phyloP scores from a whole-genome alignment of 2,113 vertebrate species.

The Albula goreensis region DNA sequence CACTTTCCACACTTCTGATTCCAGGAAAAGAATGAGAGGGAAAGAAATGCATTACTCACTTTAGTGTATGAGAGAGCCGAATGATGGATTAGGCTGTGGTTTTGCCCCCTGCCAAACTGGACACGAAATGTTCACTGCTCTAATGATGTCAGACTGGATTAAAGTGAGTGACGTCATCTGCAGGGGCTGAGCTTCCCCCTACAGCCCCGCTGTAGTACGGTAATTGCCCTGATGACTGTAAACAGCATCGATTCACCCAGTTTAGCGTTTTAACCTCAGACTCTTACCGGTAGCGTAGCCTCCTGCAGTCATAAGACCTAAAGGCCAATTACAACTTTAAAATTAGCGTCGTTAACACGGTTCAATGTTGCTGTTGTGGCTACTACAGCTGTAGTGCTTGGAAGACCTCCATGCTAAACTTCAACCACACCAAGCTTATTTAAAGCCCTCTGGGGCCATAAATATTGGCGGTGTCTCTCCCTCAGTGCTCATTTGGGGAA shows the following conservation, averaged over 20 bases:
- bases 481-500: too few species aligned
- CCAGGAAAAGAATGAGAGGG: not conserved
- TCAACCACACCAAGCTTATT: not conserved
- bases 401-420: not conserved
- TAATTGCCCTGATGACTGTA: not conserved
- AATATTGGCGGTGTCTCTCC: too few species aligned
- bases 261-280: not conserved
- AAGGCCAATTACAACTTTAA: not conserved
- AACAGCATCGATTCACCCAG: conserved; percentile 3
- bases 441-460: not conserved
- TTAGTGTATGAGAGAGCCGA: not conserved
- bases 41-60: not conserved
- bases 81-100: not conserved
- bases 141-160: not conserved
- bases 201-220: not conserved
- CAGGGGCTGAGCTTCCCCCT: not conserved
- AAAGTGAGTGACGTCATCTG: not conserved
- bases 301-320: not conserved
- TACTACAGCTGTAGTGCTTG: not conserved
- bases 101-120: not conserved
- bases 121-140: not conserved
- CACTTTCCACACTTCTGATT: not conserved
- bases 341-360: too few species aligned
- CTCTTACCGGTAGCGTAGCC: not conserved
- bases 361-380: not conserved